Evolutionary conservation across 2,888 invertebrate genomes (phyloP).

Genomic region (Drosophila ezoana): DNA sequence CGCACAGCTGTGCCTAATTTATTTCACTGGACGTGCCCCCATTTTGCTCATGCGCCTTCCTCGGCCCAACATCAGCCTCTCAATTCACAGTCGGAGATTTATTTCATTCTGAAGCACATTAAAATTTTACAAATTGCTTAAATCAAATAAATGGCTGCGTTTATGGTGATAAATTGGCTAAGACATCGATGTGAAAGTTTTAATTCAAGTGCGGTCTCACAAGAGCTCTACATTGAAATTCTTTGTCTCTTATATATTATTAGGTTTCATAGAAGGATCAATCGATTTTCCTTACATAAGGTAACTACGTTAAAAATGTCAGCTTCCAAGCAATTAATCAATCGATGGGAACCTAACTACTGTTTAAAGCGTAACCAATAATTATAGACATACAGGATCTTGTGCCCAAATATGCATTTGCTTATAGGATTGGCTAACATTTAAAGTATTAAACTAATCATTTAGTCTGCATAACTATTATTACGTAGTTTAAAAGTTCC

Average conservation of each 20-base stretch:
- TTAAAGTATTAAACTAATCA: too few species aligned
- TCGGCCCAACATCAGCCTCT: conserved; percentile 21
- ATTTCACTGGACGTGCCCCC: conserved; percentile 74
- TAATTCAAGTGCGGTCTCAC: conserved; percentile 39
- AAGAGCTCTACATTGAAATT: conserved; percentile 5
- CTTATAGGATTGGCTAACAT: too few species aligned
- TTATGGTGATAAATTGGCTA: conserved; percentile 75
- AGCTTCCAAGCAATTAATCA: too few species aligned
- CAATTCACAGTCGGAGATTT: conserved; percentile 74
- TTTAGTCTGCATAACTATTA: too few species aligned
- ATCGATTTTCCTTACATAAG: too few species aligned
- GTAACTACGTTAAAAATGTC: too few species aligned
- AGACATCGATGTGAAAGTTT: conserved; percentile 62
- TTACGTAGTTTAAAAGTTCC: too few species aligned
- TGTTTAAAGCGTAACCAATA: too few species aligned
- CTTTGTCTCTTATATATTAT: not conserved
- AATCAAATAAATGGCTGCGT: conserved; percentile 78
- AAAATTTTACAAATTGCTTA: conserved; percentile 79
- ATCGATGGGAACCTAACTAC: too few species aligned
- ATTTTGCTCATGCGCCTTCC: conserved; percentile 22
- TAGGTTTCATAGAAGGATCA: too few species aligned
- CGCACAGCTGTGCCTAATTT: conserved; percentile 75
- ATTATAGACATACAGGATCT: too few species aligned
- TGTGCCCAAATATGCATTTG: too few species aligned
- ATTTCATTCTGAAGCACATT: conserved; percentile 77